Conservation (phyloP, 2,113 vertebrate genomes). For the Chloroceryle aenea region DNA sequence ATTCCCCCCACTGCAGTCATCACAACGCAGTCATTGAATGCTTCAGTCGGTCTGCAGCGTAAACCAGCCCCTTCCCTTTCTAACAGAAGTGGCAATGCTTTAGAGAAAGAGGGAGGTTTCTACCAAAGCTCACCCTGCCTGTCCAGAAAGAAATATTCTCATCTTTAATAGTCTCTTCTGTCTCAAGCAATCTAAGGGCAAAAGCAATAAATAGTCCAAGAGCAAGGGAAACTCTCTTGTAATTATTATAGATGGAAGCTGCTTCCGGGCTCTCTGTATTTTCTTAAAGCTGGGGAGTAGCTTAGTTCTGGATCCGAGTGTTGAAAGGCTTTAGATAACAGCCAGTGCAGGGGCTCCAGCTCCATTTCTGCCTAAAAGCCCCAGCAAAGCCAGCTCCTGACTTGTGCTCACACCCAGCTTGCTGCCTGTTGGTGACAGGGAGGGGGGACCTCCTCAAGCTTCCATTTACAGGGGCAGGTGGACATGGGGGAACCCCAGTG, state of each 20-base stretch:
- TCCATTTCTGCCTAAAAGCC: background rate
- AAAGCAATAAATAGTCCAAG: slow-evolving; percentile 26
- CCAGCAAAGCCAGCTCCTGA: background rate
- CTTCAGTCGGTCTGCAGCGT: background rate
- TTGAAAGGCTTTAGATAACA: background rate
- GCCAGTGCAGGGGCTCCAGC: background rate
- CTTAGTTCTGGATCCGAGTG: background rate
- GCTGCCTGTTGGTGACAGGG: accelerated
- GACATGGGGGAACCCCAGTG: background rate
- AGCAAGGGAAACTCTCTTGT: background rate
- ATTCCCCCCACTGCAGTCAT: slow-evolving; percentile 15
- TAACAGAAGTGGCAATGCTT: background rate
- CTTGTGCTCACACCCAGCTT: background rate
- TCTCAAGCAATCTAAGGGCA: background rate
- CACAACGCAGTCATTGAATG: background rate
- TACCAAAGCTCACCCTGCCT: background rate
- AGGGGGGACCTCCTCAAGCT: background rate
- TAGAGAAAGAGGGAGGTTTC: background rate
- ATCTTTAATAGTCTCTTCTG: background rate
- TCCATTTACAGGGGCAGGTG: background rate
- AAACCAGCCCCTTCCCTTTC: background rate
- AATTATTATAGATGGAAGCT: background rate
- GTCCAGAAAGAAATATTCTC: background rate
- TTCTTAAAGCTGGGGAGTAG: background rate
- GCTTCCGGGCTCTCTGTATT: background rate